Percentiles rank a stretch among this genome's conserved stretches.
These are phyloP conservation scores for Meganola albula DNA, from an alignment of 2,888 invertebrate species.

Conservation along the genomic window DNA sequence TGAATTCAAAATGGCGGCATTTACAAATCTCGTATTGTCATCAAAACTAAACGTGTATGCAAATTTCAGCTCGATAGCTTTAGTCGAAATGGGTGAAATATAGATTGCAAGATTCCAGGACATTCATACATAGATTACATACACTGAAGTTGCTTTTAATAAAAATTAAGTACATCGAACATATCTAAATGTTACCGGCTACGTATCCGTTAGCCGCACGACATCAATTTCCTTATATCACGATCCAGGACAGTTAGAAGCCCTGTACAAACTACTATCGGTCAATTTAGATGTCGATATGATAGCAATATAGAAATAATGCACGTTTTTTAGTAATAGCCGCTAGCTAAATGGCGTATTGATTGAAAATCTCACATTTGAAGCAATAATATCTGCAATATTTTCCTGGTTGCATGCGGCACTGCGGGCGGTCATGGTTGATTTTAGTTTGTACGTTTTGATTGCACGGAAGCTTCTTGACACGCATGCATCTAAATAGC, in stretches of 20 bases:
- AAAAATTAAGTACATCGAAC: background rate
- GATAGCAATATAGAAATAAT: constrained; percentile 27
- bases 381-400: constrained; percentile 8
- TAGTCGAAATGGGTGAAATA: too few relatives aligned
- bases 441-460: constrained; percentile 16
- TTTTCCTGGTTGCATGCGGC: constrained; percentile 17
- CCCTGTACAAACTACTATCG: constrained; percentile 30
- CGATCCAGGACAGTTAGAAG: constrained; percentile 29
- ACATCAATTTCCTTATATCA: constrained; percentile 32
- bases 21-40: too few relatives aligned
- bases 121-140: too few relatives aligned
- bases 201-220: constrained; percentile 24
- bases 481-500: constrained; percentile 20
- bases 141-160: too few relatives aligned
- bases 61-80: too few relatives aligned
- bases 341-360: constrained; percentile 26
- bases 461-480: constrained; percentile 17
- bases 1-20: too few relatives aligned
- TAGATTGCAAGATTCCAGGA: too few relatives aligned
- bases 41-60: too few relatives aligned
- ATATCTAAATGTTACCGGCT: constrained; percentile 10
- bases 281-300: constrained; percentile 27
- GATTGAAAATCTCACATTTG: constrained; percentile 28
- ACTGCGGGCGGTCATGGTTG: constrained; percentile 12
- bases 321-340: constrained; percentile 26